Evolutionary conservation across 23 tunicate genomes (phyloP).

Genomic region (Botrylloides violaceus): DNA sequence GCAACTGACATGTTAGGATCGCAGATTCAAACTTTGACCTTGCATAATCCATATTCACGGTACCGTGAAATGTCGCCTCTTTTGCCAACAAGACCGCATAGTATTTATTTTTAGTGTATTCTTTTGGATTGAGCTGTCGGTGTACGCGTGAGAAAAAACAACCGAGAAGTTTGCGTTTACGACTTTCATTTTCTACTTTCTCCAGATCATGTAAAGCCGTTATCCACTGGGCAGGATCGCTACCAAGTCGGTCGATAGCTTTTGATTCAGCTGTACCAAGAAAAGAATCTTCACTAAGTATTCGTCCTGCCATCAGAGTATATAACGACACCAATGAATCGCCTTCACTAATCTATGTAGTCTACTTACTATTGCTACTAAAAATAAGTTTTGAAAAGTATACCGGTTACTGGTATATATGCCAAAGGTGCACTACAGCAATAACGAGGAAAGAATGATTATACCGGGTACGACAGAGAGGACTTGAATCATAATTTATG

Average conservation of each 20-base stretch:
- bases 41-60: background rate
- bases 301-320: too few species aligned
- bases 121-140: background rate
- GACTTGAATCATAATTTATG: too few species aligned
- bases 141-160: background rate
- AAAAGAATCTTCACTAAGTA: too few species aligned
- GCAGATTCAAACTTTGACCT: constrained; percentile 5
- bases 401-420: too few species aligned
- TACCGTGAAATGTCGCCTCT: background rate
- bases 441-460: too few species aligned
- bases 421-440: too few species aligned
- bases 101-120: background rate
- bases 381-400: too few species aligned
- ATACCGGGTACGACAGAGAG: too few species aligned
- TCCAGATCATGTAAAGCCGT: background rate
- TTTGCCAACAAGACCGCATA: constrained; percentile 2
- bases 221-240: constrained; percentile 19
- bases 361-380: too few species aligned
- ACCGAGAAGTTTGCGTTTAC: constrained; percentile 3
- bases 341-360: too few species aligned
- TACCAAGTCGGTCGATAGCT: constrained; percentile 4
- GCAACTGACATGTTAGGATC: background rate
- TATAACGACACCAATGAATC: too few species aligned
- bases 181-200: background rate
- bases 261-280: too few species aligned